A percentile compares a stretch with the other conserved stretches of the same genome.
Conservation (phyloP, 64 coral and sea anemone genomes). For the Dendrophyllia cribrosa region DNA sequence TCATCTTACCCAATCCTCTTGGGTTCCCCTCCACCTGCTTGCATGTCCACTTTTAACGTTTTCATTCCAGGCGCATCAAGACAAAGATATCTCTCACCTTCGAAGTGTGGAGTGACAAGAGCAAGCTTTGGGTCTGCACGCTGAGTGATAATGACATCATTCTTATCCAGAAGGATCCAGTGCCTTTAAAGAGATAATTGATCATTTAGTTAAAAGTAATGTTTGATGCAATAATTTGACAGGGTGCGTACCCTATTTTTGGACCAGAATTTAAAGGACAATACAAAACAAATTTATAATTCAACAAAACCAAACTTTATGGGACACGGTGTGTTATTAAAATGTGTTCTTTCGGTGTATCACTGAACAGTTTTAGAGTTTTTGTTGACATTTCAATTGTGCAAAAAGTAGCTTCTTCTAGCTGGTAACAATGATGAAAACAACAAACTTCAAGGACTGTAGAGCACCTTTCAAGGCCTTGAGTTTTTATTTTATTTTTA, state of each 20-base stretch:
- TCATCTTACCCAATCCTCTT: slow-evolving; percentile 30
- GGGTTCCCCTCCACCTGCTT: background rate
- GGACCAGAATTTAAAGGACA: too few species aligned
- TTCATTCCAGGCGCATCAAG: slow-evolving; percentile 87
- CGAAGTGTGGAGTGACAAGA: slow-evolving; percentile 59
- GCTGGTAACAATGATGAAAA: too few species aligned
- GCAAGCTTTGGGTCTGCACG: slow-evolving; percentile 73
- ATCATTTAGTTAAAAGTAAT: background rate
- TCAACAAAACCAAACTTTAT: too few species aligned
- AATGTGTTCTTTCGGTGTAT: too few species aligned
- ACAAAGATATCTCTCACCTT: slow-evolving; percentile 38
- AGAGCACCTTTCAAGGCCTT: too few species aligned
- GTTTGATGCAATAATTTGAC: background rate
- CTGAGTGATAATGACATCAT: slow-evolving; percentile 65
- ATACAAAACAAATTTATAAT: too few species aligned
- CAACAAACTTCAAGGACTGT: too few species aligned
- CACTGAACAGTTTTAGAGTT: too few species aligned
- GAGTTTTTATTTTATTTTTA: too few species aligned
- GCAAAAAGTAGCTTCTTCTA: too few species aligned
- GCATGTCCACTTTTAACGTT: slow-evolving; percentile 58
- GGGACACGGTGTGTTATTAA: too few species aligned
- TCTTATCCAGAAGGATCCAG: slow-evolving; percentile 75
- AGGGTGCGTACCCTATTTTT: background rate
- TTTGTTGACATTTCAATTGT: too few species aligned
- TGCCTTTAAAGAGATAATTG: background rate